Conservation (phyloP, 2,797 vertebrate species). For the Columba guinea region DNA sequence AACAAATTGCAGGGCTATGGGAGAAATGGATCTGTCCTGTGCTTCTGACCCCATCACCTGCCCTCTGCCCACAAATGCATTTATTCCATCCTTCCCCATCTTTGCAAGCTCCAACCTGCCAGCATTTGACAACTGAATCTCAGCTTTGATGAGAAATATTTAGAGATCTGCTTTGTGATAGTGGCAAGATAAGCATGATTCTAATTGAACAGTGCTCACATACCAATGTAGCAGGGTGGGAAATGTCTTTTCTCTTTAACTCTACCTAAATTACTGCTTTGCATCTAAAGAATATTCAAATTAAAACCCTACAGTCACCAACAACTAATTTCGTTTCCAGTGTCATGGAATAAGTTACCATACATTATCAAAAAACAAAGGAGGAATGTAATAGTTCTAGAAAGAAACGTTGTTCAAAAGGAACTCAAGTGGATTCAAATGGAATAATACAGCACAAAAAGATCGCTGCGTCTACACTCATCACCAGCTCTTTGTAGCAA, state of each 20-base stretch:
- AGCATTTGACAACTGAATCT: background rate
- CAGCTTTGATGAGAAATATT: background rate
- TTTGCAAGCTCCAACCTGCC: background rate
- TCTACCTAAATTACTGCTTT: background rate
- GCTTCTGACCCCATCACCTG: background rate
- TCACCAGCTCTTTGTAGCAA: constrained; percentile 18
- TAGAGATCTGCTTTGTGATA: background rate
- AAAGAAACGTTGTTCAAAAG: background rate
- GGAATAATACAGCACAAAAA: constrained; percentile 38
- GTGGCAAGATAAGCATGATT: background rate
- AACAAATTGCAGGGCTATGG: background rate
- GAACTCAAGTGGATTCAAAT: background rate
- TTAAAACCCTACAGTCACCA: background rate
- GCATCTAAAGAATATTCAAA: background rate
- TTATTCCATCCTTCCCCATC: background rate
- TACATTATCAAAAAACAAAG: background rate
- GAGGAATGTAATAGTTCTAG: background rate
- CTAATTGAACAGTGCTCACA: background rate
- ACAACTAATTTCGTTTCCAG: background rate
- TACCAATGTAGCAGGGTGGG: background rate
- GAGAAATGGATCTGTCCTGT: background rate
- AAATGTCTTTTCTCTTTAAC: background rate
- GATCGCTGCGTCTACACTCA: background rate
- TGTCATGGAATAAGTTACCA: background rate
- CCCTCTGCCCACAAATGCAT: constrained; percentile 7